Evolutionary conservation across 2,797 vertebrate genomes (phyloP), one percentile per base, ranked within the genome.

Genomic region (Ctenopoma kingsleyae): DNA sequence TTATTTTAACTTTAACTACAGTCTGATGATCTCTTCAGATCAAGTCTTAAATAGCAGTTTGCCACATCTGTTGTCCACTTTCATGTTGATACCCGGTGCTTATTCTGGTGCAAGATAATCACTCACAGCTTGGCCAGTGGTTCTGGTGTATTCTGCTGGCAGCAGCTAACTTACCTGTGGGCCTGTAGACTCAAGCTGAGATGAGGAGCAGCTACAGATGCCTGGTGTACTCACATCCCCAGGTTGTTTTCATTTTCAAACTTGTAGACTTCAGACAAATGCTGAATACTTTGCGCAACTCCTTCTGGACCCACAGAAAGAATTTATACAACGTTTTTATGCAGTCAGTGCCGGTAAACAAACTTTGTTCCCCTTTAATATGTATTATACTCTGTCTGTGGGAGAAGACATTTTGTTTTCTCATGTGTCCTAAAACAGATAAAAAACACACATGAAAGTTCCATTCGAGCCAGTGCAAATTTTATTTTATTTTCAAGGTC

Each of bases 401-500:
- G 20, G 15, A 54, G 17, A 30, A 54, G 60, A 43, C 0, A 30
- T 12, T 56, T n/a, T 30, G 32, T 16, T 1, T 57, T 16, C 30
- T 9, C 32, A 6, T 35, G 38, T 25, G 38, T 25, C 44, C 13
- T 32, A n/a, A n/a, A 47, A 54, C 35, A 43, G 25, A n/a, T 12
- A 36, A 8, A 36, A 8, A 38, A 12, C 30, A 32, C 30, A 57
- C 6, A 22, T n/a, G 19, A 25, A 15, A 6, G 15, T 25, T 62
- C 46, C 27, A 17, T 41, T 53, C 17, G 48, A 69, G 3, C 8
- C 1, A 32, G 7, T 25, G n/a, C 30, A 53, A 13, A 56, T 36
- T 68, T 71, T 65, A 65, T 64, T 73, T 49, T 46, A 61, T 1
- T 35, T 64, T 32, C 30, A 32, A 32, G 8, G 8, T 32, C 6